Base-by-base conservation (phyloP, 2,113 vertebrate species). In the Nannospalax galili region DNA sequence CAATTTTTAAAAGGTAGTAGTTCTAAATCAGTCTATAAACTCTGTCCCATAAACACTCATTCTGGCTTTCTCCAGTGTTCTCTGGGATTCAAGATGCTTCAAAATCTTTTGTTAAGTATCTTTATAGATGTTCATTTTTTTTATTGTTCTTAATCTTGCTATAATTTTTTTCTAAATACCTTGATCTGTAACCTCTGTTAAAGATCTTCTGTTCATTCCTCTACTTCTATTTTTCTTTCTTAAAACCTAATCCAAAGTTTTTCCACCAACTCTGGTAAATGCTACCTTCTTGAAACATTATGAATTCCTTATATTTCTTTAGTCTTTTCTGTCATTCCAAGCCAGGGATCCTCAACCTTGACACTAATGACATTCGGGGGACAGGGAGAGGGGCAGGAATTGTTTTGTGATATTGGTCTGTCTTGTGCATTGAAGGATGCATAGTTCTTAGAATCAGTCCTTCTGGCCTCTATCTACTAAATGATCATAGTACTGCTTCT, bases 91-190 rank as follows among this genome's bases (percentile, higher is more conserved):
- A 48, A 45, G 45, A 8, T n/a, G 94, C 35, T 82, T 42, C 2
- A 84, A 45, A 45, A 84, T 11, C 4, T 30, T 60, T 85, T 91
- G 60, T 40, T 74, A 15, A 48, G 17, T 69, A 0, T 74, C 12
- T 93, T 93, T 72, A 64, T 60, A 81, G 30, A 80, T 73, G 16
- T 7, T 85, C 74, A 52, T 93, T 96, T 94, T 91, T 52, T 32
- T 88, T 32, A 91, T 86, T 86, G 30, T 74, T 79, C 40, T 74
- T 93, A 64, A 78, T 20, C 20, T 69, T 80, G 77, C 8, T 52
- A n/a, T 78, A 70, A 58, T 67, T 93, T 52, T 10, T 91, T 82
- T 37, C 56, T 81, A 26, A 67, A 30, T 7, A n/a, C 7, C 35
- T 86, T 90, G 30, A n/a, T 78, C 22, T 79, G 0, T 92, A 74